These are phyloP conservation scores for Glaucopsyche alexis DNA, from an alignment of 2,888 invertebrate genomes.

Conservation along the genomic window DNA sequence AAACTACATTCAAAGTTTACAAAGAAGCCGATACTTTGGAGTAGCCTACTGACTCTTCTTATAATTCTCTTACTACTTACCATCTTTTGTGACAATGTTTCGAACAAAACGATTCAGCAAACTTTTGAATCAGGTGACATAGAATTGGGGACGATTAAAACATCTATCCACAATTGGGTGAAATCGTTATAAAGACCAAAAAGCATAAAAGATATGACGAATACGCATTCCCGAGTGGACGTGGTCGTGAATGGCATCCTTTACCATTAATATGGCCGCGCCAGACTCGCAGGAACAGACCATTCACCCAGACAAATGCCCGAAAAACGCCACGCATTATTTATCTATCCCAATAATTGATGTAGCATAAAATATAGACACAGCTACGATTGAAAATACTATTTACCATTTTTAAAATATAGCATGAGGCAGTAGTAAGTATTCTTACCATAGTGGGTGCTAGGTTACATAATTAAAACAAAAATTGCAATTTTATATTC, in stretches of 20 bases:
- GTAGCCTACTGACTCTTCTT: background rate
- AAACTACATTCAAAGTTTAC: background rate
- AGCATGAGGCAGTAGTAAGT: no score
- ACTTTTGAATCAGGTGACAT: constrained; percentile 16
- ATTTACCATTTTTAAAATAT: no score
- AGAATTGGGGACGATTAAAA: constrained; percentile 22
- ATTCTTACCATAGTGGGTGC: no score
- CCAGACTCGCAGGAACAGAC: constrained; percentile 71
- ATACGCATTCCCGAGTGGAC: constrained; percentile 46
- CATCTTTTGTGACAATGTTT: background rate
- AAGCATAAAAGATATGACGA: constrained; percentile 45
- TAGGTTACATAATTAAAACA: no score
- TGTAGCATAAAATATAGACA: constrained; percentile 14
- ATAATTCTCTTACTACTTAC: background rate
- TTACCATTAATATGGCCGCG: constrained; percentile 55
- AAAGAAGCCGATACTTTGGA: background rate
- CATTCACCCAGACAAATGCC: constrained; percentile 61
- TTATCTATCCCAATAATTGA: constrained; percentile 60
- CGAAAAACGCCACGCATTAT: constrained; percentile 64
- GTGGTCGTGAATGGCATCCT: constrained; percentile 51
- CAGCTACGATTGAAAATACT: background rate
- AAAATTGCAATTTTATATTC: no score
- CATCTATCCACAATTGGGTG: constrained; percentile 30
- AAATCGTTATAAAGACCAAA: constrained; percentile 36
- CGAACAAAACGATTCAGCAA: background rate